Base-by-base conservation (phyloP, 64 coral and sea anemone species). In the Actinia tenebrosa region DNA sequence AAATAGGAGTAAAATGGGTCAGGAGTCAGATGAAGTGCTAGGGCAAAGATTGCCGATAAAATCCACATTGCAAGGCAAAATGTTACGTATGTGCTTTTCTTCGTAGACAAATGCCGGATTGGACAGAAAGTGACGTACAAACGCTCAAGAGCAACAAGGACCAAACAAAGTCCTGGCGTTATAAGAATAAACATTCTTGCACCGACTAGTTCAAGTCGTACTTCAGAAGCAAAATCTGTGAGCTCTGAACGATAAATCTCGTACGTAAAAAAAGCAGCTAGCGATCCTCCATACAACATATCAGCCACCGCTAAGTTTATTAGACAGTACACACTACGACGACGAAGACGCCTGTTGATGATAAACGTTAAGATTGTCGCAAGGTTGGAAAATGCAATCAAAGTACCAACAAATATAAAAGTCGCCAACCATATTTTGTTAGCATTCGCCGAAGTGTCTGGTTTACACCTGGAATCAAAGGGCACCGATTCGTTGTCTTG, bases 231-330 rank as follows among this genome's bases (percentile, higher is more conserved):
- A 79, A 45, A 45, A 13, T 3, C 14, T 10, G 14, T 79, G 22
- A 79, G 45, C 14, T 47, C 16, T 15, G 45, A 23, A 10, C 22
- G 4, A 23, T 20, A 23, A 23, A 69, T 69, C n/a, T 69, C 64
- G 22, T 27, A 69, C 7, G 19, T 10, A 25, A 18, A 69, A 69
- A 22, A 69, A 23, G 64, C 64, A 4, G 22, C 7, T 7, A 69
- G 20, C 9, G 64, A 69, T 69, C 64, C 64, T 6, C 77, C 77
- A 44, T 79, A 79, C 64, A 79, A 19, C 37, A 79, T 79, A 17
- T 79, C 77, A 45, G 77, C 30, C 77, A 79, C 77, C 16, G 77
- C 77, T 44, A 79, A 79, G 15, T 79, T 79, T 3, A 79, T 43
- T 13, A 79, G 37, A 19, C 77, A 79, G 77, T 18, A 79, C 10